phyloP scores from a whole-genome alignment of 2,888 invertebrate genomes.

The Eulithis testata region DNA sequence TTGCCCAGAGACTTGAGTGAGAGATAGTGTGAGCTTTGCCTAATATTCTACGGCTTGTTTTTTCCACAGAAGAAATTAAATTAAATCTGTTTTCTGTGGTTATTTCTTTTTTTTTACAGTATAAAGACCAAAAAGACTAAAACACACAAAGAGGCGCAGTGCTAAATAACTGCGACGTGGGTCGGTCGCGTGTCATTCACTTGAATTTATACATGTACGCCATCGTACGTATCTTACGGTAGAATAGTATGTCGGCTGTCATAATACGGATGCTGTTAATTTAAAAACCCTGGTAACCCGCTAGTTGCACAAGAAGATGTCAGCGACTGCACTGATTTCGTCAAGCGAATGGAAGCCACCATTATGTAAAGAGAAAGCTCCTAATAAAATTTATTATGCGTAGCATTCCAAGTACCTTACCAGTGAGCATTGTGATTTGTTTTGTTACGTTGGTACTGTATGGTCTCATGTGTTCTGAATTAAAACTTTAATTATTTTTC shows the following conservation, averaged over 20 bases:
- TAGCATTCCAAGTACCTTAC: slow-evolving; percentile 39
- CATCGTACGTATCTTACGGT: too few species aligned
- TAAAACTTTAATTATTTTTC: background rate
- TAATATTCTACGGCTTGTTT: too few species aligned
- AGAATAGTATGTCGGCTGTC: background rate
- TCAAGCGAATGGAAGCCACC: slow-evolving; percentile 66
- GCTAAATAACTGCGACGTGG: too few species aligned
- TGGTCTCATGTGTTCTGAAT: background rate
- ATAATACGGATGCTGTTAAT: background rate
- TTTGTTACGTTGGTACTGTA: slow-evolving; percentile 9
- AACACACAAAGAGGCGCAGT: too few species aligned
- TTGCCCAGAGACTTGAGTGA: too few species aligned
- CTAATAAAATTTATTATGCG: slow-evolving; percentile 58
- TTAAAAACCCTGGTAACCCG: background rate
- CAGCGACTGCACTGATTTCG: slow-evolving; percentile 75
- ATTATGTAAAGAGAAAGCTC: slow-evolving; percentile 78
- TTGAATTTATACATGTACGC: too few species aligned
- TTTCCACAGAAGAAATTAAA: too few species aligned
- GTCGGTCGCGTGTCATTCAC: too few species aligned
- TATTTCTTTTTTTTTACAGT: too few species aligned
- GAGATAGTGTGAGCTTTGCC: too few species aligned
- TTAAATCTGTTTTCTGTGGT: too few species aligned
- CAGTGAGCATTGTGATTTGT: slow-evolving; percentile 22
- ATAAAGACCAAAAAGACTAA: too few species aligned
- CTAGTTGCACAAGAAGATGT: slow-evolving; percentile 62